Conservation (phyloP, 2,888 invertebrate genomes). For the Neuroscelio doddi region DNA sequence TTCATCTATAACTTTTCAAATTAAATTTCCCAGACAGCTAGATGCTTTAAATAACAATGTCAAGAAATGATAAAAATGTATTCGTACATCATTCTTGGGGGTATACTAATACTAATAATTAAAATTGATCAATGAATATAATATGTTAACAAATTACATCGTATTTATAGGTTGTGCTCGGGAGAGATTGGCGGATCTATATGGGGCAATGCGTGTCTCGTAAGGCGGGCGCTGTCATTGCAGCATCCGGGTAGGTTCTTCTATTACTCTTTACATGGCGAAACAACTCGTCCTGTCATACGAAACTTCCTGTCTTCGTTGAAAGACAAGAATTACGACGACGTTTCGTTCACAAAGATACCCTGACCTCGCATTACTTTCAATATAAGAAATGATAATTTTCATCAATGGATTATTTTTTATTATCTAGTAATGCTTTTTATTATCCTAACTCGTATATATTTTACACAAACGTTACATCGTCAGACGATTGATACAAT, state of each 20-base stretch:
- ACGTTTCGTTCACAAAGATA: slow-evolving; percentile 15
- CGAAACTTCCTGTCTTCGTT: slow-evolving; percentile 36
- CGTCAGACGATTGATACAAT: too few relatives aligned
- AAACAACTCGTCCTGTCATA: slow-evolving; percentile 12
- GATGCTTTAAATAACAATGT: too few relatives aligned
- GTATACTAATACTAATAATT: background rate
- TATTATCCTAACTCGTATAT: too few relatives aligned
- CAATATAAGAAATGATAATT: background rate
- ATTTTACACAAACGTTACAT: too few relatives aligned
- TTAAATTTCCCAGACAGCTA: too few relatives aligned
- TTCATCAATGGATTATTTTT: too few relatives aligned
- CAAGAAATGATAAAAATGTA: too few relatives aligned
- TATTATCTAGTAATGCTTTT: too few relatives aligned
- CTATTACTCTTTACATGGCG: slow-evolving; percentile 1
- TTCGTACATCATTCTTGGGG: too few relatives aligned
- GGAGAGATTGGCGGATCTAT: slow-evolving; percentile 69
- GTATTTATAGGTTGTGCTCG: slow-evolving; percentile 56
- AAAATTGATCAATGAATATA: background rate
- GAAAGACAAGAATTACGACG: slow-evolving; percentile 31
- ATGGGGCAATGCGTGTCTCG: slow-evolving; percentile 88
- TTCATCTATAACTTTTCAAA: too few relatives aligned
- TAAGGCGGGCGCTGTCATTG: slow-evolving; percentile 76
- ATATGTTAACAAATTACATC: slow-evolving; percentile 1
- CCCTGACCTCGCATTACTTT: background rate
- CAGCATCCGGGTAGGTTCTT: slow-evolving; percentile 74